Conservation (phyloP, 2,888 invertebrate species). For the Clitarchus hookeri region DNA sequence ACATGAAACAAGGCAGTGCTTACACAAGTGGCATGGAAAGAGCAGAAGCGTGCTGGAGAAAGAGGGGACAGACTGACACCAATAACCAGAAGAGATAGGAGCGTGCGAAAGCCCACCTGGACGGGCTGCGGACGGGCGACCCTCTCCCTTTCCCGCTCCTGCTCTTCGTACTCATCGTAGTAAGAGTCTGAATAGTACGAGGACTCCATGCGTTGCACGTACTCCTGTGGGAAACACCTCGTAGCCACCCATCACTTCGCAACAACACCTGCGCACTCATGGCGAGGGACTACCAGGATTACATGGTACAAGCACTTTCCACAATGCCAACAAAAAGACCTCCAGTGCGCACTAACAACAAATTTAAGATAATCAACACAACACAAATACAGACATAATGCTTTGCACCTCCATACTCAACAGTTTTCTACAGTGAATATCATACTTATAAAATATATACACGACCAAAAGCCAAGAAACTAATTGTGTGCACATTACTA, state of each 20-base stretch:
- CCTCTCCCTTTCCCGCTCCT: conserved; percentile 28
- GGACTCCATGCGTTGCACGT: conserved; percentile 19
- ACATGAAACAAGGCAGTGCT: not conserved
- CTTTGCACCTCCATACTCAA: no score
- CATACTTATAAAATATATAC: no score
- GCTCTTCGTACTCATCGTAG: conserved; percentile 32
- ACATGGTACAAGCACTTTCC: not conserved
- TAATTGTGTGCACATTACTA: no score
- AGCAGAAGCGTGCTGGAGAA: not conserved
- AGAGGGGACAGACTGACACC: no score
- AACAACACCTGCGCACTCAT: conserved; percentile 1
- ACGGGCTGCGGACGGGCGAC: conserved; percentile 15
- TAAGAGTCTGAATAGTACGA: conserved; percentile 22
- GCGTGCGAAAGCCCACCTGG: conserved; percentile 23
- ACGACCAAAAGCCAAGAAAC: no score
- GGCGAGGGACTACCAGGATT: not conserved
- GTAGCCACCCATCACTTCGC: not conserved
- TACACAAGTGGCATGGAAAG: not conserved
- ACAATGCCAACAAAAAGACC: no score
- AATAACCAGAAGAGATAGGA: not conserved
- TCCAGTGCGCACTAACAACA: no score
- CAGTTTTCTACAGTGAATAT: no score
- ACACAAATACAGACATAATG: no score
- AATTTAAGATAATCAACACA: no score
- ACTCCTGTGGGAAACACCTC: conserved; percentile 28